Base-by-base conservation (phyloP, 2,888 invertebrate genomes). In the Plusia festucae region DNA sequence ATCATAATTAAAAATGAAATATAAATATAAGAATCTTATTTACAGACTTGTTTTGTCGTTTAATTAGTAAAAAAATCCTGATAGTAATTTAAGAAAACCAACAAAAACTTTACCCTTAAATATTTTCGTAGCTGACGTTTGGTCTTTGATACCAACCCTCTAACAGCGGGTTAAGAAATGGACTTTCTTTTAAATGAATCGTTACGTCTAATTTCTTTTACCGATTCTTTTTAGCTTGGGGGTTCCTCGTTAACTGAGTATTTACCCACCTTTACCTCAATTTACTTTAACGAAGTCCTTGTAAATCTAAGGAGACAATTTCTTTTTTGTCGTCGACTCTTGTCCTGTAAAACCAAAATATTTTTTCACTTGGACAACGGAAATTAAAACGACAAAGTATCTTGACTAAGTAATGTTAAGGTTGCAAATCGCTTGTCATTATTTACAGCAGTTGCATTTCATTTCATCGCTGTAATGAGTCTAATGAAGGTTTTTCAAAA, bases 401-500 rank as follows among this genome's bases (percentile, higher is more conserved):
- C 69, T 79, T 85, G 75, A 34, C 22, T 0, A 1, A 1, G 52
- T 11, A 1, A 0, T 0, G 0, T 13, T 82, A 87, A 71, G 66
- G 80, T 57, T 70, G 30, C 79, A 70, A 79, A 72, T 85, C 15
- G 68, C 51, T 56, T 71, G 68, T 52, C 55, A 22, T 8, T 7
- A 24, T 24, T 9, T 69, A 78, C 68, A 66, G 24, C 34, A 55
- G 68, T 70, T 57, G 78, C 67, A 70, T 65, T 63, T 34, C 68
- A 58, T 76, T 71, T 81, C 78, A 83, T 78, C 79, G 71, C 70
- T 79, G 86, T 91, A 91, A 92, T 92, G 90, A 90, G 83, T 86
- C 85, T 90, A 90, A 92, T 91, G 89, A 90, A 91, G 90, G 90
- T 88, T 91, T 89, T 90, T 88, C 85, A 82, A 88, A 91, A 88